phyloP scores from a whole-genome alignment of 2,113 vertebrate genomes.

The Stomatorhinus ivindoensis region DNA sequence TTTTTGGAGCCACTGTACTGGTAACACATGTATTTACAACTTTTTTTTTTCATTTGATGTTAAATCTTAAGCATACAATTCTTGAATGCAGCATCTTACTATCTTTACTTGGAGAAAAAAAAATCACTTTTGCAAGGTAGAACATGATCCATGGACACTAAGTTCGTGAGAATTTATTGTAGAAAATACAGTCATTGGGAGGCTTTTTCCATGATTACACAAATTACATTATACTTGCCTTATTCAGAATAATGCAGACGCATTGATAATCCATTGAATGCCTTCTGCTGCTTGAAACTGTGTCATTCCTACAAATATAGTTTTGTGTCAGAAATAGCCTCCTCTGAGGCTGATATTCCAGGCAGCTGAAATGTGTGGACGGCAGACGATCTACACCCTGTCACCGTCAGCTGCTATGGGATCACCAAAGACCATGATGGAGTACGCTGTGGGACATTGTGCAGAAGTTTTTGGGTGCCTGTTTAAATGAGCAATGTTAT shows the following conservation, averaged over 20 bases:
- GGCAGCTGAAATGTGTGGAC: not conserved
- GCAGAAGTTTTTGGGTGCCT: slow-evolving; percentile 5
- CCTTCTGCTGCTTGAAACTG: not conserved
- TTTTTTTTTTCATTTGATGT: not conserved
- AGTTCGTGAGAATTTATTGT: not conserved
- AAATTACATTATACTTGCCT: not conserved
- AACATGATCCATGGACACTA: not conserved
- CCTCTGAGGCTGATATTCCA: slow-evolving; percentile 4
- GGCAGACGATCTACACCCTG: not conserved
- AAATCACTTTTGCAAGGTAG: not conserved
- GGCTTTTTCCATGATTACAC: not conserved
- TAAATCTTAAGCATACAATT: not conserved
- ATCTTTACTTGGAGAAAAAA: not conserved
- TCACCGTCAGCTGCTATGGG: not conserved
- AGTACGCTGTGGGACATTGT: not conserved
- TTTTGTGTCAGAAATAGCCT: not conserved
- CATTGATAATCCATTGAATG: not conserved
- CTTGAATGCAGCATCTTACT: not conserved
- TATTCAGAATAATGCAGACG: not conserved
- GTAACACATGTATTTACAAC: not conserved
- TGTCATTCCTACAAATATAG: slow-evolving; percentile 10
- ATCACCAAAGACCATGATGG: not conserved
- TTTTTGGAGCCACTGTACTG: not conserved
- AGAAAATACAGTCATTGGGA: not conserved
- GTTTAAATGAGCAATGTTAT: slow-evolving; percentile 25